Conservation (phyloP, 2,113 vertebrate species). For the Apteryx mantelli region DNA sequence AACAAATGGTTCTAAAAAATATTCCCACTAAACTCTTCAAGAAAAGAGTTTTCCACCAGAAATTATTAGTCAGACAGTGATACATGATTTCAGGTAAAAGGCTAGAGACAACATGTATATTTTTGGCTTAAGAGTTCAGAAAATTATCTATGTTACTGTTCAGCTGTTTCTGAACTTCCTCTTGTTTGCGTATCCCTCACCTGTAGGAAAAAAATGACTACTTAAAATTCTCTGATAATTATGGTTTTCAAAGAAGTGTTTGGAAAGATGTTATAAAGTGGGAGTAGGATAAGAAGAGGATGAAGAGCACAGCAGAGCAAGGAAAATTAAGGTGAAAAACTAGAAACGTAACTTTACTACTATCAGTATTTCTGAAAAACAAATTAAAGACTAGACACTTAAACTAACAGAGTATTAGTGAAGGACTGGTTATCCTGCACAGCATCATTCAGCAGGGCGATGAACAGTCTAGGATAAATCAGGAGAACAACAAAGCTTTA, state of each 20-base stretch:
- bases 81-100: conserved; percentile 30
- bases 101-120: conserved; percentile 15
- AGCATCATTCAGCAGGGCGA: conserved; percentile 26
- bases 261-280: conserved; percentile 14
- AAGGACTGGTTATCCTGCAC: conserved; percentile 43
- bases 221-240: conserved; percentile 45
- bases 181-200: background rate
- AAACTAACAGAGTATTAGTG: conserved; percentile 15
- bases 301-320: conserved; percentile 48
- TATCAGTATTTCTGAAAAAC: conserved; percentile 35
- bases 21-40: conserved; percentile 26
- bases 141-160: background rate
- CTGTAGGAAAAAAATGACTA: conserved; percentile 24
- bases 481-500: conserved; percentile 49
- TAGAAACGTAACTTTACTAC: conserved; percentile 11
- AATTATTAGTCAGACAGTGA: conserved; percentile 20
- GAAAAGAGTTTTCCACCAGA: background rate
- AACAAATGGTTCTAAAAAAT: conserved; percentile 7
- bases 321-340: conserved; percentile 49
- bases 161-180: conserved; percentile 26
- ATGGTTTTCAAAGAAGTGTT: conserved; percentile 42
- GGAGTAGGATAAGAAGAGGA: conserved; percentile 59
- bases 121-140: conserved; percentile 28
- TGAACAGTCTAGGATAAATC: conserved; percentile 45
- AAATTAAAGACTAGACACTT: conserved; percentile 19